Evolutionary conservation across 1,140 invertebrate genomes (phyloP).

Genomic region (Euglossa dilemma): DNA sequence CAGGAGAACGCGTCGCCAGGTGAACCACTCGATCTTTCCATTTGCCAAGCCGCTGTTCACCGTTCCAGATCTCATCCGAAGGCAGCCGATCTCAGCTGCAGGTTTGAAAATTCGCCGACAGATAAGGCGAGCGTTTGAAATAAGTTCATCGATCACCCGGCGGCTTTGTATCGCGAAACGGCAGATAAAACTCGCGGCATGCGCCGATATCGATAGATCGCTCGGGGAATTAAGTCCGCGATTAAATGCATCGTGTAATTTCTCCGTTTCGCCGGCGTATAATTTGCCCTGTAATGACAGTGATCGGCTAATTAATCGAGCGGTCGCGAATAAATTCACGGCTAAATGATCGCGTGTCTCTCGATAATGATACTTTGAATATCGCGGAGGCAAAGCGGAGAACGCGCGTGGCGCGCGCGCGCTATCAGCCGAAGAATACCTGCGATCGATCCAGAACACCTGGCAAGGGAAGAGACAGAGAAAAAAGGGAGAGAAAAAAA

Average conservation of each 20-base stretch:
- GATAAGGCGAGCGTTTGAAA: background rate
- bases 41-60: background rate
- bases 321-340: slow-evolving; percentile 29
- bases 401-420: background rate
- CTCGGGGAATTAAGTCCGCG: background rate
- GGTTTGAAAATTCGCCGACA: background rate
- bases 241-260: slow-evolving; percentile 32
- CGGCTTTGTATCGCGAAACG: background rate
- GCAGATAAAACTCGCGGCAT: background rate
- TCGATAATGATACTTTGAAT: slow-evolving; percentile 4
- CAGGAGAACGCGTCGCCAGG: background rate
- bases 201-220: background rate
- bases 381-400: background rate
- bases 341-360: slow-evolving; percentile 26
- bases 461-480: background rate
- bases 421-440: slow-evolving; percentile 1
- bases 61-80: background rate
- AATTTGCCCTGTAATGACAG: slow-evolving; percentile 40
- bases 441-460: background rate
- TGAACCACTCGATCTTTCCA: background rate
- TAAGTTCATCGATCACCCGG: slow-evolving; percentile 21
- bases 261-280: slow-evolving; percentile 9
- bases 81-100: too few relatives aligned
- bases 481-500: too few relatives aligned
- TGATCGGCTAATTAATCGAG: slow-evolving; percentile 42